Percentiles rank a stretch among this genome's conserved stretches.
phyloP scores from a whole-genome alignment of 2,888 invertebrate genomes.

The Nephrotoma flavescens region DNA sequence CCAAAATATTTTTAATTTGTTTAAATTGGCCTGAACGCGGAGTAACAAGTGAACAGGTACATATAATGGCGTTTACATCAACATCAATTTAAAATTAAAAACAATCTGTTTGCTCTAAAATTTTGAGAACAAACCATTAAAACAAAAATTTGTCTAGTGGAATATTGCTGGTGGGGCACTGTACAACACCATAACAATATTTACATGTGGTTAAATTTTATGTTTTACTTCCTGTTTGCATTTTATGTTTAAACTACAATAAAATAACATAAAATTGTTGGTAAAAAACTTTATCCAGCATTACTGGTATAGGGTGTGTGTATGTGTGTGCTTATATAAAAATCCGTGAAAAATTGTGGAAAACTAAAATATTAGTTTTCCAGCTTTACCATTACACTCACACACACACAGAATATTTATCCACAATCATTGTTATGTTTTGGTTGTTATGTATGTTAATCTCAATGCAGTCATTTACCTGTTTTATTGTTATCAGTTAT shows the following conservation, averaged over 20 bases:
- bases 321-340: background rate
- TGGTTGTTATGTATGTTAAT: background rate
- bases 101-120: background rate
- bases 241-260: background rate
- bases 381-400: background rate
- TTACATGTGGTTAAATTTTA: background rate
- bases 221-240: background rate
- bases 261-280: background rate
- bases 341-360: background rate
- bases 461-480: background rate
- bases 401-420: background rate
- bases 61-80: background rate
- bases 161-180: background rate
- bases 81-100: background rate
- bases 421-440: background rate
- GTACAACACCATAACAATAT: background rate
- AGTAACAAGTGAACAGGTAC: background rate
- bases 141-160: background rate
- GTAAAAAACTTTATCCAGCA: background rate
- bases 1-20: too few relatives aligned
- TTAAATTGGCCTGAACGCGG: background rate
- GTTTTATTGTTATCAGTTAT: background rate
- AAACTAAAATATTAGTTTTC: background rate
- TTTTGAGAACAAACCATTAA: background rate
- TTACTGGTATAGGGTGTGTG: background rate